A percentile compares a stretch with the other conserved stretches of the same genome.
Evolutionary conservation across 2,113 vertebrate species (phyloP).

Genomic region (Forbesichthys agassizii): DNA sequence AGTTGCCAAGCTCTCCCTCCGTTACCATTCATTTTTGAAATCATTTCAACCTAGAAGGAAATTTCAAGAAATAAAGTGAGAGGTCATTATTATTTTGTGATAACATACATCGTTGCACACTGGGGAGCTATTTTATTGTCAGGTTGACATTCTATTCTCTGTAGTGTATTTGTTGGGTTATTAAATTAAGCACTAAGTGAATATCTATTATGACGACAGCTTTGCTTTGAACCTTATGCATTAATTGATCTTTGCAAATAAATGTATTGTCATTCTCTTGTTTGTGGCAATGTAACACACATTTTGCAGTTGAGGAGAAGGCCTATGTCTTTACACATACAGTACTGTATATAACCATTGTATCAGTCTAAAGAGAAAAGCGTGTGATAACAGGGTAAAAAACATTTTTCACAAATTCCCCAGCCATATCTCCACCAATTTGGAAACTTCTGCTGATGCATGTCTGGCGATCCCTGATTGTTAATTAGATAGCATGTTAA

Average conservation of each 20-base stretch:
- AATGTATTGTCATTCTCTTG: neutral
- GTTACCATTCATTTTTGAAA: slow-evolving; percentile 22
- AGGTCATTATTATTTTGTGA: slow-evolving; percentile 31
- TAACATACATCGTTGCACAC: slow-evolving; percentile 8
- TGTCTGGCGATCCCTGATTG: slow-evolving; percentile 55
- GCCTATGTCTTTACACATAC: too few species aligned
- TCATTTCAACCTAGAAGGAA: slow-evolving; percentile 17
- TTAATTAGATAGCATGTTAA: slow-evolving; percentile 71
- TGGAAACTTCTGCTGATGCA: slow-evolving; percentile 34
- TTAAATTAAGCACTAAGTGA: neutral
- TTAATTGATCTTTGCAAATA: neutral
- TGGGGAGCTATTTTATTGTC: neutral
- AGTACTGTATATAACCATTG: too few species aligned
- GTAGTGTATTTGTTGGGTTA: neutral
- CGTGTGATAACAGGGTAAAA: too few species aligned
- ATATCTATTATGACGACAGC: neutral
- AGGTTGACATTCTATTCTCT: neutral
- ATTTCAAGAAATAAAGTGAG: slow-evolving; percentile 28
- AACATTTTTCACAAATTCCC: slow-evolving; percentile 9
- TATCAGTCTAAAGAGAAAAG: too few species aligned
- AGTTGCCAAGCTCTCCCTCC: slow-evolving; percentile 1
- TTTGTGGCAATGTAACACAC: too few species aligned
- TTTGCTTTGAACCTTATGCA: neutral
- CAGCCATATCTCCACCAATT: slow-evolving; percentile 35
- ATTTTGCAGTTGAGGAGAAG: too few species aligned